phyloP scores from a whole-genome alignment of 1,140 invertebrate genomes.

The Acromyrmex charruanus region DNA sequence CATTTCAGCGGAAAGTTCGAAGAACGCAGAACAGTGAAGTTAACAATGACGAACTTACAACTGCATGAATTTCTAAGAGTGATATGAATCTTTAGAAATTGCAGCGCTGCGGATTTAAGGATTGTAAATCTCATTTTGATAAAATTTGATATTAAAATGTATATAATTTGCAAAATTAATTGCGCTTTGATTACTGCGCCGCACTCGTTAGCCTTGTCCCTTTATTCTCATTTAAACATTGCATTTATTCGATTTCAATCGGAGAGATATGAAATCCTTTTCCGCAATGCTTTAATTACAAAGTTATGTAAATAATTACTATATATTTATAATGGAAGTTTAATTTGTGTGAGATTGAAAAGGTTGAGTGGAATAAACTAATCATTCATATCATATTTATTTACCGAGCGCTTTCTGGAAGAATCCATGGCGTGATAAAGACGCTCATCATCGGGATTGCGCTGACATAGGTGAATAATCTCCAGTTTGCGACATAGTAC shows the following conservation, averaged over 20 bases:
- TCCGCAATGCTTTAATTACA: neutral
- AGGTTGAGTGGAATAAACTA: neutral
- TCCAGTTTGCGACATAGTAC: conserved; percentile 84
- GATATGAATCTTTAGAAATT: neutral
- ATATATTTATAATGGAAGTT: neutral
- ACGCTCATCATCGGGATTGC: conserved; percentile 80
- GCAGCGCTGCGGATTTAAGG: neutral
- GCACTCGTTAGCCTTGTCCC: too few species aligned
- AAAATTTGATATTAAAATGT: too few species aligned
- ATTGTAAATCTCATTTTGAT: neutral
- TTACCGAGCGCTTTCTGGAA: conserved; percentile 85
- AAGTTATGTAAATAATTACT: neutral
- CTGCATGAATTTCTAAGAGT: neutral
- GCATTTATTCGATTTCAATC: neutral
- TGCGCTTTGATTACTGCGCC: too few species aligned
- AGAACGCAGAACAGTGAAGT: neutral
- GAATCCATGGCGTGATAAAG: conserved; percentile 84
- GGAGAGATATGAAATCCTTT: conserved; percentile 1
- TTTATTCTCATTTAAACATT: neutral
- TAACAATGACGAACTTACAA: neutral
- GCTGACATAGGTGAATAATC: conserved; percentile 79
- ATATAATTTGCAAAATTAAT: too few species aligned
- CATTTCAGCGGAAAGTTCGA: conserved; percentile 6
- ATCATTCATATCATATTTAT: neutral
- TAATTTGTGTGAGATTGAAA: neutral